phyloP scores from a whole-genome alignment of 2,888 invertebrate genomes.

The Cordilura impudica region DNA sequence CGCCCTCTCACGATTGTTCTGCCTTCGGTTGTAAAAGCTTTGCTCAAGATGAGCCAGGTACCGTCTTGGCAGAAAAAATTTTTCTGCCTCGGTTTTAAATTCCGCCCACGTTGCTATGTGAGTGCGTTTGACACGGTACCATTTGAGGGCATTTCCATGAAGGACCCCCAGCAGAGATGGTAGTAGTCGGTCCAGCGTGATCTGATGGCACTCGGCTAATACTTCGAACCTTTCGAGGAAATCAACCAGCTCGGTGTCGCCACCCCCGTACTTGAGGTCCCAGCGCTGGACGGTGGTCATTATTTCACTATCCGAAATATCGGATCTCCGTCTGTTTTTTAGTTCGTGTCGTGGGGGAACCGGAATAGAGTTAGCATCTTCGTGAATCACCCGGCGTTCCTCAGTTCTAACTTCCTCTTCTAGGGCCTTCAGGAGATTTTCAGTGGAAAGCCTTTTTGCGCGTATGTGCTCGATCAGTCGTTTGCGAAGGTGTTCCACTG shows the following conservation, averaged over 20 bases:
- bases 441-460: too few species aligned
- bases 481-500: too few species aligned
- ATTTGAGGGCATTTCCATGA: neutral
- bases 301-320: neutral
- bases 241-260: neutral
- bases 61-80: neutral
- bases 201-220: neutral
- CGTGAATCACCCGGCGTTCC: too few species aligned
- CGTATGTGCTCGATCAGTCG: too few species aligned
- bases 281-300: neutral
- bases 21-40: conserved; percentile 9
- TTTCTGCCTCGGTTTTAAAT: neutral
- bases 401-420: too few species aligned
- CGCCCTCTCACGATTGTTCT: neutral
- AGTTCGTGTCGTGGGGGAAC: too few species aligned
- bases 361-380: too few species aligned
- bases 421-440: too few species aligned
- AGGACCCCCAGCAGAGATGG: neutral
- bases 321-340: too few species aligned
- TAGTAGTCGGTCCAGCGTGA: neutral
- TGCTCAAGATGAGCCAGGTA: neutral
- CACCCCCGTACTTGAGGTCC: neutral
- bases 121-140: neutral
- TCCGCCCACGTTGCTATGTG: neutral
- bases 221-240: conserved; percentile 12